Evolutionary conservation across 2,113 vertebrate species (phyloP).

Genomic region (Oryzias woworae): DNA sequence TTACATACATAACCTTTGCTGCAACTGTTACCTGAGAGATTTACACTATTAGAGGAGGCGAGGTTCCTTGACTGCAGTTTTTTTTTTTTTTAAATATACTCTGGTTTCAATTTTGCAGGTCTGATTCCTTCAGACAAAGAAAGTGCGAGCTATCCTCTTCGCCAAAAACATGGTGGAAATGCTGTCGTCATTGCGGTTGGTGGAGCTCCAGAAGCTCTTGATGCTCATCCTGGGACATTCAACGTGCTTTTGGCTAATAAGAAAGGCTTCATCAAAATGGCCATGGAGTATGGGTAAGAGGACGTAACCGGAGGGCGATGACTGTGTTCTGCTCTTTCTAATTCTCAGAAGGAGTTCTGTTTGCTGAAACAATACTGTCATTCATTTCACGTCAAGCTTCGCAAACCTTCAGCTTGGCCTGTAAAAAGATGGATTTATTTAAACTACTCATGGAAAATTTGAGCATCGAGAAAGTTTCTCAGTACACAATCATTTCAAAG

Average conservation of each 20-base stretch:
- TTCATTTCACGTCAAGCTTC: not conserved
- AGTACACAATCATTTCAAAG: not conserved
- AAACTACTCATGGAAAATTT: slow-evolving; percentile 22
- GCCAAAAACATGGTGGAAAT: slow-evolving; percentile 74
- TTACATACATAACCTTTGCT: too few relatives aligned
- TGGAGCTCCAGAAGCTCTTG: slow-evolving; percentile 86
- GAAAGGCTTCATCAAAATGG: slow-evolving; percentile 92
- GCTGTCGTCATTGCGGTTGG: slow-evolving; percentile 82
- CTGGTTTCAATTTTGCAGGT: slow-evolving; percentile 70
- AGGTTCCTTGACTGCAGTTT: too few relatives aligned
- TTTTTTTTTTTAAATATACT: not conserved
- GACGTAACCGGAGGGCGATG: not conserved
- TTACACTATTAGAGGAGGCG: too few relatives aligned
- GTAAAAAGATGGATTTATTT: slow-evolving; percentile 42
- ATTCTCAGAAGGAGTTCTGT: slow-evolving; percentile 13
- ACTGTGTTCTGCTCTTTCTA: not conserved
- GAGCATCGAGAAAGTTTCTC: slow-evolving; percentile 2
- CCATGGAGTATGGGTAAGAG: slow-evolving; percentile 85
- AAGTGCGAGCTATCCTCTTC: slow-evolving; percentile 78
- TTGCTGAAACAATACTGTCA: slow-evolving; percentile 1
- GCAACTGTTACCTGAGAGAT: too few relatives aligned
- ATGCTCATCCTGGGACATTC: slow-evolving; percentile 84
- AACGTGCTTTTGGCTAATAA: slow-evolving; percentile 83
- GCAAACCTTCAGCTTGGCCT: slow-evolving; percentile 1
- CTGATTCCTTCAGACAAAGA: slow-evolving; percentile 86